Evolutionary conservation across 1,140 invertebrate species (phyloP).

Genomic region (Drosophila sp.): DNA sequence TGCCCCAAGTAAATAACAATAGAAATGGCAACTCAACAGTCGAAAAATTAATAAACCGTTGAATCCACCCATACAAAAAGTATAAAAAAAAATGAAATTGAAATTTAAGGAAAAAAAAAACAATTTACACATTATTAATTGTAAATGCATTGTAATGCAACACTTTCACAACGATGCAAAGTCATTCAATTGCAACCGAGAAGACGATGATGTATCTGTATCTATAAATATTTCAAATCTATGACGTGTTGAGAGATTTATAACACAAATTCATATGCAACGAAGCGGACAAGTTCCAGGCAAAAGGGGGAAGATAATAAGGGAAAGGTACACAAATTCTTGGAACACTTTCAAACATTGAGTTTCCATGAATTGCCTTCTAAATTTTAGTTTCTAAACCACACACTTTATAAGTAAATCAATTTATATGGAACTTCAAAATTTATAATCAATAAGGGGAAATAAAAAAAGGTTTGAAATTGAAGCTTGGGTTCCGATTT

Average conservation of each 20-base stretch:
- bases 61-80: constrained; percentile 15
- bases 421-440: neutral
- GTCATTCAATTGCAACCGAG: constrained; percentile 36
- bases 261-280: neutral
- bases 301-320: neutral
- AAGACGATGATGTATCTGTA: constrained; percentile 18
- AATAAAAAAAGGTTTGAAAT: too few species aligned
- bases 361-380: neutral
- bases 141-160: constrained; percentile 74
- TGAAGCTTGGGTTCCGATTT: too few species aligned
- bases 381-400: neutral
- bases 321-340: neutral
- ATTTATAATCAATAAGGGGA: too few species aligned
- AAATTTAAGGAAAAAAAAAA: neutral
- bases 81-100: neutral
- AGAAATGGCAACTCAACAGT: constrained; percentile 28
- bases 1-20: constrained; percentile 34
- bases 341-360: neutral
- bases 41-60: constrained; percentile 36
- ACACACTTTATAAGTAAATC: neutral
- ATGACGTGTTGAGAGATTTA: constrained; percentile 13
- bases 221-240: constrained; percentile 9
- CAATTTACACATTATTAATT: constrained; percentile 67
- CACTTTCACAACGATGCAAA: constrained; percentile 57
- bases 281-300: neutral